Evolutionary conservation across 2,797 vertebrate species (phyloP).

Genomic region (Pipistrellus pipistrellus): DNA sequence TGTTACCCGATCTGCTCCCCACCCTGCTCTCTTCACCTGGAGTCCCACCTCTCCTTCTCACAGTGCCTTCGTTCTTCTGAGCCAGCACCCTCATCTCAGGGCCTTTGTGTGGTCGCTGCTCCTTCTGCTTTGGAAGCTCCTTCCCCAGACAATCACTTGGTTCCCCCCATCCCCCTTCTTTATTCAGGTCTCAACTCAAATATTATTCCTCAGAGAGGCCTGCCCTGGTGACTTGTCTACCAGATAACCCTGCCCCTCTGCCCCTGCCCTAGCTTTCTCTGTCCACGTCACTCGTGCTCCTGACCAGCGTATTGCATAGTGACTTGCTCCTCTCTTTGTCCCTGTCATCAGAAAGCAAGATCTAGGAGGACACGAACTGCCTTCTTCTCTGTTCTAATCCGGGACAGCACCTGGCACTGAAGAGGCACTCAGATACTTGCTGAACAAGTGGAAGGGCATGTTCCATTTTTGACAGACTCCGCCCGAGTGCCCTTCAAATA

Average conservation of each 20-base stretch:
- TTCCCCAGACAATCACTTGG: neutral
- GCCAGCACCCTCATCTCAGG: neutral
- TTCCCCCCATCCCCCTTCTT: neutral
- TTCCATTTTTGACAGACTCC: neutral
- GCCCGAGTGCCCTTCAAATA: neutral
- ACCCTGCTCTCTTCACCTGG: neutral
- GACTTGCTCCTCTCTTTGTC: neutral
- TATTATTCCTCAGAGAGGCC: neutral
- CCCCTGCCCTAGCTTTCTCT: neutral
- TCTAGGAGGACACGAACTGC: neutral
- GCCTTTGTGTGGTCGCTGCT: neutral
- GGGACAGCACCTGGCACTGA: neutral
- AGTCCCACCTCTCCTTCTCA: neutral
- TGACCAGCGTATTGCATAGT: fast-evolving
- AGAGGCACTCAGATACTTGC: neutral
- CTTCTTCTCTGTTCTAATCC: neutral
- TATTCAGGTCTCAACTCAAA: neutral
- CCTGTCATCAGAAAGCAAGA: neutral
- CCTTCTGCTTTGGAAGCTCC: neutral
- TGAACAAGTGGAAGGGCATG: neutral
- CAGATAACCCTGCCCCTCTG: too few relatives aligned
- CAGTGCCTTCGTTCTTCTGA: neutral
- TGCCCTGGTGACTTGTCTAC: neutral
- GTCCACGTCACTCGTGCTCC: neutral
- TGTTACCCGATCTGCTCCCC: too few relatives aligned